Base-by-base conservation (phyloP, 92 coral and sea anemone species). In the Actinernus sp. region DNA sequence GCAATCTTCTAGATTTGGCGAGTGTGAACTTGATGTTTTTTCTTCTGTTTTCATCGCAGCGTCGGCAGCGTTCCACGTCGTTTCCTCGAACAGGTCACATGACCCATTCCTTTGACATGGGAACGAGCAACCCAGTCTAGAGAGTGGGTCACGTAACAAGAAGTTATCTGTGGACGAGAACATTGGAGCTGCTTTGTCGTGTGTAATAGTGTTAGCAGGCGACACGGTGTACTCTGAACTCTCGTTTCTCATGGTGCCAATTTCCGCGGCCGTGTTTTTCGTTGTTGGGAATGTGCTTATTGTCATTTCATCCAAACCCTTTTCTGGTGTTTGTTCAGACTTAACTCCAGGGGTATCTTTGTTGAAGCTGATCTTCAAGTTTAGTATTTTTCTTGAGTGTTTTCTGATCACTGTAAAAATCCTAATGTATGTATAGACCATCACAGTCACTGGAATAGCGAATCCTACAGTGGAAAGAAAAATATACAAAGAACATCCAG, bases 351-450 rank as follows among this genome's bases (percentile, higher is more conserved):
- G 8, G 8, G 7, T 14, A 7, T 36, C 8, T 14, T 7, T 14
- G 8, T 7, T 7, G 14, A 36, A 36, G 8, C 14, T 36, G 8
- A 44, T 20, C 20, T 18, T 26, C 51, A 68, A 1, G 13, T 34
- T 61, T 21, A 68, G 31, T 19, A 90, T 86, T 52, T 79, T 90
- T 17, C 89, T 68, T 17, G 78, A 38, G 71, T 90, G 92, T 45
- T 60, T 78, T 29, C 89, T 65, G 25, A 93, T 79, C 38, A 76
- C 82, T 11, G 69, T 71, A 30, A 90, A 84, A 45, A 93, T 93
- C 51, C 83, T 88, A 3, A 85, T 69, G 55, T 90, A 93, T 3
- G 98, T 93, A 24, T 86, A 47, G 3, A 86, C 61, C 98, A 93
- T 93, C 25, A 88, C 83, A 2, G 39, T 23, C 10, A 79, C 53